Base-by-base conservation (phyloP, 2,113 vertebrate species). In the Halichoeres trimaculatus region DNA sequence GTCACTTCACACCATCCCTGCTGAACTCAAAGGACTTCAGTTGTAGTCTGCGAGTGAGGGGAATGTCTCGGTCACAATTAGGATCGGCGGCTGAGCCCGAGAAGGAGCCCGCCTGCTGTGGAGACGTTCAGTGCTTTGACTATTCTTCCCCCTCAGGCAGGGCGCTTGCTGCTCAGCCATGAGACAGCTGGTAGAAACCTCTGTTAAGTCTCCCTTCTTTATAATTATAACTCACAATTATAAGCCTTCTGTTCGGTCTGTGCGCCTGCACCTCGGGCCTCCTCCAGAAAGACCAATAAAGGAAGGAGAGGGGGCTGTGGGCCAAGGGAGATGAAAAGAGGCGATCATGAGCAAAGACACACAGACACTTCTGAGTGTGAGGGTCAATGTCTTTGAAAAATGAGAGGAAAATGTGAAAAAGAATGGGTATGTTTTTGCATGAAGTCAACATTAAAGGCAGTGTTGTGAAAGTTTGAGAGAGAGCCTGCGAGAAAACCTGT, bases 161-260 rank as follows among this genome's bases (percentile, higher is more conserved):
- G 0, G 16, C 14, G 59, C 55, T 62, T 11, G 2, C 53, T 52
- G 50, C 67, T 9, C 60, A 74, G 84, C 74, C 81, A 50, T 53
- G 69, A 88, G 53, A 74, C 82, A 84, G 90, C 80, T 85, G 78
- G 74, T 65, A 79, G 50, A 57, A 60, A 57, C 78, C 77, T 47
- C 65, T 70, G 68, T 81, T 85, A 74, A 86, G 67, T 76, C 58
- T 57, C 79, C 85, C 56, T 59, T 85, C 81, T 85, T 81, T 54
- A 53, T 85, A 83, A 91, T 88, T 88, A 87, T 73, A 60, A 74
- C 60, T 82, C 66, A 56, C 59, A 84, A 85, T 88, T 74, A 81
- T n/a, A 59, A 59, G 54, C 77, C 50, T 75, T 47, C 47, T 38
- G 67, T n/a, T 51, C 38, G 51, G 26, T 59, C 54, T 74, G 60